Percentiles rank a stretch among this genome's conserved stretches.
Evolutionary conservation across 2,113 vertebrate genomes (phyloP).

Genomic region (Mola mola): DNA sequence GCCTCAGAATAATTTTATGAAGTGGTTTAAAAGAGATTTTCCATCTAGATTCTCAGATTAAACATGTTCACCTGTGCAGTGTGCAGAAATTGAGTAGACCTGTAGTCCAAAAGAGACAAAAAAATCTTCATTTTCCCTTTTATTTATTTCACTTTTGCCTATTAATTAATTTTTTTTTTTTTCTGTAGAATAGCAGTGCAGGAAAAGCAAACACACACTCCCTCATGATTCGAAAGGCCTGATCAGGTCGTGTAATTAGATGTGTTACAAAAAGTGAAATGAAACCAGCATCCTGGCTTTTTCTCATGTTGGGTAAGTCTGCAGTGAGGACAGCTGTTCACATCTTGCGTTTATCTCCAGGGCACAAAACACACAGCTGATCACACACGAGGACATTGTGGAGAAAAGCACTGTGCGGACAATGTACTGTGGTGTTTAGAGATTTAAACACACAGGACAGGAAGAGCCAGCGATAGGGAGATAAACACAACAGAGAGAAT

Average conservation of each 20-base stretch:
- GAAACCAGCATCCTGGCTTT: constrained; percentile 25
- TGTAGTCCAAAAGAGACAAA: background rate
- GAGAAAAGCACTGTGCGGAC: constrained; percentile 41
- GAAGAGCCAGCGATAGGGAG: background rate
- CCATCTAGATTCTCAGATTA: background rate
- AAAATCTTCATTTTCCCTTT: background rate
- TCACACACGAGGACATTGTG: constrained; percentile 34
- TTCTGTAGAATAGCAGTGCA: background rate
- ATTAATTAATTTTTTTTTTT: background rate
- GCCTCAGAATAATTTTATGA: background rate
- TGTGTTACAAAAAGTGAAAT: constrained; percentile 24
- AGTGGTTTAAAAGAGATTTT: constrained; percentile 1
- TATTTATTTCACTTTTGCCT: constrained; percentile 12
- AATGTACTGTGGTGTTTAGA: constrained; percentile 11
- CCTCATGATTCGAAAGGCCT: constrained; percentile 22
- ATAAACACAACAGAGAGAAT: constrained; percentile 6
- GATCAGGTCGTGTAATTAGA: constrained; percentile 25
- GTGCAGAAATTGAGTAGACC: background rate
- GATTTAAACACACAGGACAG: constrained; percentile 26
- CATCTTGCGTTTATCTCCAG: constrained; percentile 32
- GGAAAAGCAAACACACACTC: too few relatives aligned
- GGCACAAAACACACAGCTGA: constrained; percentile 48
- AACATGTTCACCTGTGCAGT: background rate
- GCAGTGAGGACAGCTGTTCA: constrained; percentile 46
- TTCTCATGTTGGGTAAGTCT: too few relatives aligned